Percentiles rank a stretch among this genome's conserved stretches.
These are phyloP conservation scores for Drosophila burlai DNA, from an alignment of 1,140 invertebrate species.

Conservation along the genomic window DNA sequence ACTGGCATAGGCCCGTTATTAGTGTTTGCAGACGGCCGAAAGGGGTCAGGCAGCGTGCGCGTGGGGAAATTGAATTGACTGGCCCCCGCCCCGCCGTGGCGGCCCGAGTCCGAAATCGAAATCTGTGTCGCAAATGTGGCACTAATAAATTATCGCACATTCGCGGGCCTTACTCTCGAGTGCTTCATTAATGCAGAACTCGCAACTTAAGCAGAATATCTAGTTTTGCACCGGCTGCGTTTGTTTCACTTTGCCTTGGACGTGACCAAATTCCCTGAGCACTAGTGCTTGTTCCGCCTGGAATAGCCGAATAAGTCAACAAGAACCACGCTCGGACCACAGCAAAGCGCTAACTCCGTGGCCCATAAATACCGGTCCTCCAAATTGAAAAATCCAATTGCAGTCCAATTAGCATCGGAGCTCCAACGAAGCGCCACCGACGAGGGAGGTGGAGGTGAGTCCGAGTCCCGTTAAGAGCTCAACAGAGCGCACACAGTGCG, in stretches of 20 bases:
- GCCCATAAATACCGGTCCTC: conserved; percentile 36
- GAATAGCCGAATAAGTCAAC: conserved; percentile 31
- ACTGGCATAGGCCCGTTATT: conserved; percentile 51
- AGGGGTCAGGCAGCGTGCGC: conserved; percentile 44
- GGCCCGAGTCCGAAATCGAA: conserved; percentile 36
- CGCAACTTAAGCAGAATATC: conserved; percentile 59
- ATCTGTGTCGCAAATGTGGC: conserved; percentile 71
- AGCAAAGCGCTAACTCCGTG: conserved; percentile 20
- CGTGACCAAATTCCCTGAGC: conserved; percentile 73
- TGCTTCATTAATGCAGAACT: conserved; percentile 70
- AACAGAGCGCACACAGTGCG: conserved; percentile 15
- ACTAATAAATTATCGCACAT: conserved; percentile 78
- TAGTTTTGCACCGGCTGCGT: conserved; percentile 61
- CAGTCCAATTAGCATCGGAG: conserved; percentile 63
- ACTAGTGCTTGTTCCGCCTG: conserved; percentile 31
- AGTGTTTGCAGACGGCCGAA: conserved; percentile 28
- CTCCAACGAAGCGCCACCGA: conserved; percentile 54
- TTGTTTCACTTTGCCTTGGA: conserved; percentile 58
- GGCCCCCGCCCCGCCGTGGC: conserved; percentile 21
- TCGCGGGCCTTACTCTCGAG: conserved; percentile 42
- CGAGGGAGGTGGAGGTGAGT: conserved; percentile 40
- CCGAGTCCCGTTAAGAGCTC: conserved; percentile 26
- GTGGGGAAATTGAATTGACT: conserved; percentile 57
- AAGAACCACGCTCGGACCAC: neutral
- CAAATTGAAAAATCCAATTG: conserved; percentile 51